Percentiles rank a stretch among this genome's conserved stretches.
Conservation (phyloP, 2,113 vertebrate genomes). For the Zosterops borbonicus region DNA sequence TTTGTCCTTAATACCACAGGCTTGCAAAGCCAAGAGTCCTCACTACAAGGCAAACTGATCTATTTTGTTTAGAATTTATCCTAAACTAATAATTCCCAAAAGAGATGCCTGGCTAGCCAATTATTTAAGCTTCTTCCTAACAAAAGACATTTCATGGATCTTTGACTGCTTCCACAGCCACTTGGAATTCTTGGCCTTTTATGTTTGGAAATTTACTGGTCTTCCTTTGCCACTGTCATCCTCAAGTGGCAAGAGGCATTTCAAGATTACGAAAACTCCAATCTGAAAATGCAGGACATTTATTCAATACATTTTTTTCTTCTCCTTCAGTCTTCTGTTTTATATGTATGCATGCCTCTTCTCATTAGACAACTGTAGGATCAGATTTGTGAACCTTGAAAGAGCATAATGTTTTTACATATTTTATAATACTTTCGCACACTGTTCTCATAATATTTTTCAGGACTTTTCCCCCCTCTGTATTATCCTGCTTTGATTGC, state of each 20-base stretch:
- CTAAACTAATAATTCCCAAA: neutral
- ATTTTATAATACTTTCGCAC: neutral
- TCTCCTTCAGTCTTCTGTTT: neutral
- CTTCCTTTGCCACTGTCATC: neutral
- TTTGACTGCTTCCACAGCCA: neutral
- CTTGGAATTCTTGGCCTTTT: neutral
- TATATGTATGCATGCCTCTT: neutral
- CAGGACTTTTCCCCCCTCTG: neutral
- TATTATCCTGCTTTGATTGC: neutral
- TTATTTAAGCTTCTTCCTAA: neutral
- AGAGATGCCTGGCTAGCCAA: neutral
- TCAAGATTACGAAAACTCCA: neutral
- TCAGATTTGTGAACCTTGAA: neutral
- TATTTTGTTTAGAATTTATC: neutral
- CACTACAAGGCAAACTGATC: neutral
- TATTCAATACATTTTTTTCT: neutral
- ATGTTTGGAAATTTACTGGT: neutral
- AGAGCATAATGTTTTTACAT: neutral
- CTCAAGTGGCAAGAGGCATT: neutral
- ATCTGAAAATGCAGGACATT: neutral
- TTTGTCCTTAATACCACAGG: neutral
- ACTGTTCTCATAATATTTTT: neutral
- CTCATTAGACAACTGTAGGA: neutral
- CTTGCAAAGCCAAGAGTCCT: neutral
- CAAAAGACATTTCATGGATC: neutral